These are phyloP conservation scores for Cetoscarus ocellatus DNA, from an alignment of 2,797 vertebrate genomes.

Conservation along the genomic window DNA sequence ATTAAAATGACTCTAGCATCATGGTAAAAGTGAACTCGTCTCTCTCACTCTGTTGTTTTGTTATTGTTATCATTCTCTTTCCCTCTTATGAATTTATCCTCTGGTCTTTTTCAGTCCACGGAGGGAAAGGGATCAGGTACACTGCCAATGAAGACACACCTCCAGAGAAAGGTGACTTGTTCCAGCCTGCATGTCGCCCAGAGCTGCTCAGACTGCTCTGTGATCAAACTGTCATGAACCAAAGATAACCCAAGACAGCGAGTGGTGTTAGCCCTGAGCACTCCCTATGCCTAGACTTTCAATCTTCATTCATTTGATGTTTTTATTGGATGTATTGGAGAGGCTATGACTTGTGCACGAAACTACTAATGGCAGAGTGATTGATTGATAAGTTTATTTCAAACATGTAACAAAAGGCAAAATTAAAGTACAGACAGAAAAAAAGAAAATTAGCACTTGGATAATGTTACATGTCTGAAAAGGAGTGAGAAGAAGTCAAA, in stretches of 20 bases:
- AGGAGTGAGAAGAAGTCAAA: too few relatives aligned
- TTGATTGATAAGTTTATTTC: too few relatives aligned
- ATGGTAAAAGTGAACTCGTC: neutral
- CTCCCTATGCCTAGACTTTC: slow-evolving; percentile 6
- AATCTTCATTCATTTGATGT: slow-evolving; percentile 1
- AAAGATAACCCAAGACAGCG: slow-evolving; percentile 3
- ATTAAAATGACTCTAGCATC: neutral
- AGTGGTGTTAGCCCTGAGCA: slow-evolving; percentile 2
- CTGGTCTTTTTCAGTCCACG: slow-evolving; percentile 86
- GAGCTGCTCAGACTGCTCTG: slow-evolving; percentile 20
- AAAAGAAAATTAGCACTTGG: too few relatives aligned
- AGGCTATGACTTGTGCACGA: neutral
- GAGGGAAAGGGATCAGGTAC: slow-evolving; percentile 96
- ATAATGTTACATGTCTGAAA: too few relatives aligned
- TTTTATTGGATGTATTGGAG: neutral
- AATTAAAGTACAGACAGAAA: too few relatives aligned
- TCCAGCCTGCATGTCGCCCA: slow-evolving; percentile 20
- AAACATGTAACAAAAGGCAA: too few relatives aligned
- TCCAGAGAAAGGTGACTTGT: slow-evolving; percentile 93
- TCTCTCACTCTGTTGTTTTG: neutral
- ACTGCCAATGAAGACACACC: slow-evolving; percentile 94
- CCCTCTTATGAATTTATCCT: slow-evolving; percentile 18
- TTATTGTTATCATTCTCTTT: neutral
- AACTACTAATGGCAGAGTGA: neutral
- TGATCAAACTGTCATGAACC: slow-evolving; percentile 17